These are phyloP conservation scores for Centrocercus urophasianus DNA, from an alignment of 2,113 vertebrate genomes.

Conservation along the genomic window DNA sequence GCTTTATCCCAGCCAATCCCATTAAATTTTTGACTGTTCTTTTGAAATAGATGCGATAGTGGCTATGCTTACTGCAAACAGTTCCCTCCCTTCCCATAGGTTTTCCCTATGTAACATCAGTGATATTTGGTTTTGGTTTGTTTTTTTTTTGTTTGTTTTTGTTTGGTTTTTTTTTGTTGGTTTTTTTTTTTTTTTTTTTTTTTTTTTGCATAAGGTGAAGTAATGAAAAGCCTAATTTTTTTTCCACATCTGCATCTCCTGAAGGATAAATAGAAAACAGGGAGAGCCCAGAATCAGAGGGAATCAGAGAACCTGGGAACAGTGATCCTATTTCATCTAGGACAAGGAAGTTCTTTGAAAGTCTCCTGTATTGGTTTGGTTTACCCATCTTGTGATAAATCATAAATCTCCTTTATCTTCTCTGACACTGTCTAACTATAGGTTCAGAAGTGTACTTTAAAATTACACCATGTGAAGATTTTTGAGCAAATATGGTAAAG, in stretches of 20 bases:
- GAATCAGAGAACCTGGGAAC: too few species aligned
- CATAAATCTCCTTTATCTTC: slow-evolving; percentile 40
- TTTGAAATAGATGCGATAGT: neutral
- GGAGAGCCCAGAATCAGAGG: neutral
- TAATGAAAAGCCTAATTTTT: neutral
- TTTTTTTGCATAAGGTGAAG: neutral
- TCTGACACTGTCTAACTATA: slow-evolving; percentile 62
- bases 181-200: neutral
- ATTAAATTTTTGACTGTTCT: neutral
- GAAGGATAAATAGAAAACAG: neutral
- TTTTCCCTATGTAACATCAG: rapidly evolving
- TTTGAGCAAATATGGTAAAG: slow-evolving; percentile 76
- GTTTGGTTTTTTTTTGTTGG: too few species aligned
- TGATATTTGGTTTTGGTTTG: neutral
- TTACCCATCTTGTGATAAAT: neutral
- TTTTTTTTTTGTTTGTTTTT: too few species aligned
- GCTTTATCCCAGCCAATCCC: neutral
- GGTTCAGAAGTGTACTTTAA: slow-evolving; percentile 59
- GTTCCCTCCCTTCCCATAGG: neutral
- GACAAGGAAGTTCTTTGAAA: slow-evolving; percentile 46
- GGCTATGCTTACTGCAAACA: neutral
- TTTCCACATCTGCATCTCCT: neutral
- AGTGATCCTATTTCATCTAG: neutral
- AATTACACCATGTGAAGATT: slow-evolving; percentile 49
- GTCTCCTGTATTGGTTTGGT: neutral